Conservation (phyloP, 2,113 vertebrate genomes). For the Ceratotherium simum region DNA sequence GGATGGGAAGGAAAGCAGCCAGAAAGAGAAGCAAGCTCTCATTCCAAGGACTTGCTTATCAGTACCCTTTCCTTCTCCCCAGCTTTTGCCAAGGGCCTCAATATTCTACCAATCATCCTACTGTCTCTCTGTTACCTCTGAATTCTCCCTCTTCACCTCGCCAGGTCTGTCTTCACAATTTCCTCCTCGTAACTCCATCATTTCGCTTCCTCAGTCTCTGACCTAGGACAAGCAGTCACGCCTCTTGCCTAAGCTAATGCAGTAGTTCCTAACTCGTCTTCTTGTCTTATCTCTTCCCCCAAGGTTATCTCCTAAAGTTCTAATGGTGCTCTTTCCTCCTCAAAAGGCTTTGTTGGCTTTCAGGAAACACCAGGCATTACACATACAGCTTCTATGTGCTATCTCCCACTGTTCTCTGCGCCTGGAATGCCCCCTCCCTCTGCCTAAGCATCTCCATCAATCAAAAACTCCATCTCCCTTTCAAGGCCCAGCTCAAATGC, state of each 20-base stretch:
- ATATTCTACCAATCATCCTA: background rate
- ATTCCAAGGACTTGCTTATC: background rate
- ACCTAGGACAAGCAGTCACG: background rate
- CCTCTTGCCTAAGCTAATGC: background rate
- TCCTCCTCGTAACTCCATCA: background rate
- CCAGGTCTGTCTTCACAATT: background rate
- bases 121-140: background rate
- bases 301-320: background rate
- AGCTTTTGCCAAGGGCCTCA: background rate
- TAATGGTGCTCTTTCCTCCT: background rate
- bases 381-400: background rate
- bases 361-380: background rate
- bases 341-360: background rate
- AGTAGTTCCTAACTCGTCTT: background rate
- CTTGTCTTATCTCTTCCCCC: background rate
- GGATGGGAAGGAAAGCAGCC: background rate
- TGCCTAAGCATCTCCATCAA: background rate
- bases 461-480: background rate
- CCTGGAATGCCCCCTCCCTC: background rate
- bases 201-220: background rate
- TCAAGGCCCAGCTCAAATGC: background rate
- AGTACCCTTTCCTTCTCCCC: background rate
- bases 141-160: background rate
- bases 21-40: background rate
- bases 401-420: background rate